These are phyloP conservation scores for Saguinus oedipus DNA, from an alignment of 2,797 vertebrate species.

Conservation along the genomic window DNA sequence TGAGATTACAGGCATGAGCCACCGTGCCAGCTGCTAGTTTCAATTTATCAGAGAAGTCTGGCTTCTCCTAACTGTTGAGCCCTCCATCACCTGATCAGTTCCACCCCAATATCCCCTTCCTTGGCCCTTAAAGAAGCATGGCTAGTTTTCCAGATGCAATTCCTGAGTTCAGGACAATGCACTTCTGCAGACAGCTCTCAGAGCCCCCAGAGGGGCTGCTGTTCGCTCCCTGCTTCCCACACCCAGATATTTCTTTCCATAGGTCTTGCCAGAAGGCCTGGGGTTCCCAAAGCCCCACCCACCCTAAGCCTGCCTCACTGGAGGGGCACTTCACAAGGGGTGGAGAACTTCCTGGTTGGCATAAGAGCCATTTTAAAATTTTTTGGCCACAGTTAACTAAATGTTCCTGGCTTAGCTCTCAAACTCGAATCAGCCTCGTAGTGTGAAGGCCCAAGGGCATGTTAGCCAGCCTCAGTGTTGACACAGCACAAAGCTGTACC, in stretches of 20 bases:
- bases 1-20: no score
- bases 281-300: neutral
- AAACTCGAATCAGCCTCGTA: neutral
- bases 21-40: neutral
- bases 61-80: neutral
- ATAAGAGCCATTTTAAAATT: neutral
- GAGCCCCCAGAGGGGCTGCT: neutral
- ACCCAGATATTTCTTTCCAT: neutral
- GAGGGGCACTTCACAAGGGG: neutral
- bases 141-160: neutral
- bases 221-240: neutral
- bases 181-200: neutral
- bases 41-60: neutral
- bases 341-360: constrained; percentile 42
- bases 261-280: neutral
- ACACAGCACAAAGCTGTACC: neutral
- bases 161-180: neutral
- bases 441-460: neutral
- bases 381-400: neutral
- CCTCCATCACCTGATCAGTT: neutral
- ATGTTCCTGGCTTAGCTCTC: neutral
- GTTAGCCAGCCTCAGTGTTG: neutral
- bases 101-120: no score
- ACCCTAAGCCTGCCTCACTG: neutral
- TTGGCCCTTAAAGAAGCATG: neutral